Conservation (phyloP, 2,797 vertebrate genomes). For the Anniella stebbinsi region DNA sequence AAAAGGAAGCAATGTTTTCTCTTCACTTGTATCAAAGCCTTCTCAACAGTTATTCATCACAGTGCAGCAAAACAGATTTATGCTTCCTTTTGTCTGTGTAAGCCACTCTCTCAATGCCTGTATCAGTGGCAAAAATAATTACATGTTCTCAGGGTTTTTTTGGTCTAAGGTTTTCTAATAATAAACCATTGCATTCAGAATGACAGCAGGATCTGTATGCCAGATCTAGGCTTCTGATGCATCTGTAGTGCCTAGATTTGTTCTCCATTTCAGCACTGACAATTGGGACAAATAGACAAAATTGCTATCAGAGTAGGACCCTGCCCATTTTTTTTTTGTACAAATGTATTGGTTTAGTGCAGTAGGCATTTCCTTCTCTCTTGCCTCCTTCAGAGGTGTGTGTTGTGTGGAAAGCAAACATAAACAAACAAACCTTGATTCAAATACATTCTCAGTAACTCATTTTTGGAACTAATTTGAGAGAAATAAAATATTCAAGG, state of each 20-base stretch:
- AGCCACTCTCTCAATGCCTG: constrained; percentile 25
- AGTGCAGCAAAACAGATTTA: constrained; percentile 33
- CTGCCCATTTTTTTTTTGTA: background rate
- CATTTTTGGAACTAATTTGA: constrained; percentile 6
- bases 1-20: constrained; percentile 16
- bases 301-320: background rate
- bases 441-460: background rate
- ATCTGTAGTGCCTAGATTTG: constrained; percentile 25
- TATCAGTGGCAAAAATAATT: constrained; percentile 46
- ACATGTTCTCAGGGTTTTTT: constrained; percentile 32
- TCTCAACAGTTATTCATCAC: constrained; percentile 29
- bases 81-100: constrained; percentile 41
- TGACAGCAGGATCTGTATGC: constrained; percentile 7
- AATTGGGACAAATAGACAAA: constrained; percentile 17
- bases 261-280: background rate
- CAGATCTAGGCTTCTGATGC: constrained; percentile 20
- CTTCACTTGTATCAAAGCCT: constrained; percentile 20
- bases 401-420: background rate
- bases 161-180: constrained; percentile 45
- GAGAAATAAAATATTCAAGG: background rate
- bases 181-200: constrained; percentile 47
- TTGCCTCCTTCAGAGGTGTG: background rate
- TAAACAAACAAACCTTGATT: background rate
- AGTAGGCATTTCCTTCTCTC: background rate
- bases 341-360: background rate